Conservation (phyloP, 2,113 vertebrate species). For the Xenus cinereus region DNA sequence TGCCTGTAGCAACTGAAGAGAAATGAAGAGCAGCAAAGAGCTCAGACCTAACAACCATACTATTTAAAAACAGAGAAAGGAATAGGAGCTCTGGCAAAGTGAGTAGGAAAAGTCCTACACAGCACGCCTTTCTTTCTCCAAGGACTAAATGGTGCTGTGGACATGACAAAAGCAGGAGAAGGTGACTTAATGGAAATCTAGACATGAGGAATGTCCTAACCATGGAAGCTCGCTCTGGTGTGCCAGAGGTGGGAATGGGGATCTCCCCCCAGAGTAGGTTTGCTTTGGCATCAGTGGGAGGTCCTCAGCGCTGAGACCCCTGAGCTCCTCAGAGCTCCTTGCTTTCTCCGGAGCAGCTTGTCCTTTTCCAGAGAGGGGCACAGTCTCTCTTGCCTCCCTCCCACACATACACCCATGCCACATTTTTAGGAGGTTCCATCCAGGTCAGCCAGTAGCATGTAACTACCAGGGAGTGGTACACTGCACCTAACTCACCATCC, state of each 20-base stretch:
- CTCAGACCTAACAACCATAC: neutral
- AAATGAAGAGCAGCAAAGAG: neutral
- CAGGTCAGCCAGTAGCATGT: neutral
- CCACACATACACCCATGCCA: fast-evolving
- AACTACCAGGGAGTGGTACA: neutral
- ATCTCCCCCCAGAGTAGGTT: neutral
- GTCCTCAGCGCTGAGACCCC: fast-evolving
- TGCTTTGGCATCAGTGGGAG: neutral
- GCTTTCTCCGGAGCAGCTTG: neutral
- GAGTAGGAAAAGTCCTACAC: neutral
- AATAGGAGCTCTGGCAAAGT: neutral
- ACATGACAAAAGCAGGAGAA: neutral
- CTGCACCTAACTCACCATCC: neutral
- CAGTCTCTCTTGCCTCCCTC: neutral
- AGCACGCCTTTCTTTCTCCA: neutral
- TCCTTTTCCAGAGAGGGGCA: neutral
- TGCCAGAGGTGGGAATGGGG: neutral
- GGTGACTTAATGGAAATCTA: neutral
- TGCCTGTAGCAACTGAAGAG: neutral
- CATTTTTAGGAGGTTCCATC: neutral
- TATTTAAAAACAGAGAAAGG: neutral
- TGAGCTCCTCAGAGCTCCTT: neutral
- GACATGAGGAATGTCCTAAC: neutral
- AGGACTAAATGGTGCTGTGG: neutral
- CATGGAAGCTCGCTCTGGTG: fast-evolving